Evolutionary conservation across 2,113 vertebrate species (phyloP).

Genomic region (Tamias sibiricus): DNA sequence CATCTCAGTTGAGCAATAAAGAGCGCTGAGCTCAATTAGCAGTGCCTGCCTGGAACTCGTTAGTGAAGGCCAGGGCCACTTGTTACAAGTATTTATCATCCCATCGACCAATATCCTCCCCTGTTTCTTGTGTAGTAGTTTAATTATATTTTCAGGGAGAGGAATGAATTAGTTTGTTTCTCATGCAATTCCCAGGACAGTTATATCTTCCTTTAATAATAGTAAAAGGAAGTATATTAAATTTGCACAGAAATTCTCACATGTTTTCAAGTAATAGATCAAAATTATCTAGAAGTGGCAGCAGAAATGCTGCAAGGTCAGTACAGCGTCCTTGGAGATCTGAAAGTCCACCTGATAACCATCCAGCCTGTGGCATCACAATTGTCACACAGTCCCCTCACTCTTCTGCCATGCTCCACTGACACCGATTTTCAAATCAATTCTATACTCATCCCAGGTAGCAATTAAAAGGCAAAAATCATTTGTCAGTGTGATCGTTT

Average conservation of each 20-base stretch:
- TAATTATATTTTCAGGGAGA: background rate
- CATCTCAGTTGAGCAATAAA: background rate
- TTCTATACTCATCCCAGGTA: background rate
- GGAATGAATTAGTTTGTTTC: background rate
- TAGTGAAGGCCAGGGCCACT: background rate
- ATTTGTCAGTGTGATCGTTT: background rate
- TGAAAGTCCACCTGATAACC: background rate
- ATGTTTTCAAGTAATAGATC: background rate
- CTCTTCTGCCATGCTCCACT: background rate
- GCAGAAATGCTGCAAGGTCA: background rate
- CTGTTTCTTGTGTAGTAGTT: background rate
- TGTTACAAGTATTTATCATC: background rate
- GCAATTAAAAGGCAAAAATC: background rate
- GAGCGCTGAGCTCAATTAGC: background rate
- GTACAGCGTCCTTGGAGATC: background rate
- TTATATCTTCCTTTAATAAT: background rate
- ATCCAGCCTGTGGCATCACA: background rate
- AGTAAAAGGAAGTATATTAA: background rate
- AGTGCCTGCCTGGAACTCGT: background rate
- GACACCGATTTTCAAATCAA: background rate
- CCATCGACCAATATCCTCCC: background rate
- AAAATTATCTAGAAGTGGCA: background rate
- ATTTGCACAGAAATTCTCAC: background rate
- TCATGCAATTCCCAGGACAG: background rate
- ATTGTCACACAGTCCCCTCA: background rate